Percentiles rank a stretch among this genome's conserved stretches.
These are phyloP conservation scores for Octodonta nipae DNA, from an alignment of 2,888 invertebrate genomes.

Conservation along the genomic window DNA sequence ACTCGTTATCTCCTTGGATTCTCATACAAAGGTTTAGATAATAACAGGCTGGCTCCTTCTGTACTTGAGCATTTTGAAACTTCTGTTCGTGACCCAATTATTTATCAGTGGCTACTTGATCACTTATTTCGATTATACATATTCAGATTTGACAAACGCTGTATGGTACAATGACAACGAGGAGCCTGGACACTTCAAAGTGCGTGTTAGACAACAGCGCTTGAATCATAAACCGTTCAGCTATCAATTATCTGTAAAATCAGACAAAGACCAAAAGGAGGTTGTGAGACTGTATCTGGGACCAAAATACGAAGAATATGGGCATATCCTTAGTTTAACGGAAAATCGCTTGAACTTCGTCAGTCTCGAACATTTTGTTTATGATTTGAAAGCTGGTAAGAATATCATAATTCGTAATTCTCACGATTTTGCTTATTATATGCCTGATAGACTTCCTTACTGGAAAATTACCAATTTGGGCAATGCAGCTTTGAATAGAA, in stretches of 20 bases:
- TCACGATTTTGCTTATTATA: conserved; percentile 48
- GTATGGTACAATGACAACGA: conserved; percentile 38
- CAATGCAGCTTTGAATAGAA: no score
- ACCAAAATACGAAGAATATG: conserved; percentile 50
- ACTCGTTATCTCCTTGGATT: conserved; percentile 47
- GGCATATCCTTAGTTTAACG: conserved; percentile 38
- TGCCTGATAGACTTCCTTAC: conserved; percentile 50
- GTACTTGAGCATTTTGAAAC: conserved; percentile 52
- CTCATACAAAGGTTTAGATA: conserved; percentile 24
- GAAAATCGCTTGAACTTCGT: conserved; percentile 47
- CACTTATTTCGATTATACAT: conserved; percentile 54
- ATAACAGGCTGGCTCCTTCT: conserved; percentile 42
- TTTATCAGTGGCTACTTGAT: conserved; percentile 52
- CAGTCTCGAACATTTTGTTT: conserved; percentile 45
- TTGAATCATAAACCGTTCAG: conserved; percentile 56
- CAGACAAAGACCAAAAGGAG: conserved; percentile 44
- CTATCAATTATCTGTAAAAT: conserved; percentile 44
- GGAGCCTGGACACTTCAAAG: conserved; percentile 30
- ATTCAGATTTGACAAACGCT: conserved; percentile 46
- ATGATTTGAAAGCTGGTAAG: conserved; percentile 47
- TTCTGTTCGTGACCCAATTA: conserved; percentile 52
- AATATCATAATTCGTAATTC: conserved; percentile 57
- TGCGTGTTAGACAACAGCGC: conserved; percentile 47
- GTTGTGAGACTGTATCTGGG: conserved; percentile 52
- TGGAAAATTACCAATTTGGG: no score